A percentile compares a stretch with the other conserved stretches of the same genome.
Evolutionary conservation across 2,113 vertebrate species (phyloP).

Genomic region (Myocastor coypus): DNA sequence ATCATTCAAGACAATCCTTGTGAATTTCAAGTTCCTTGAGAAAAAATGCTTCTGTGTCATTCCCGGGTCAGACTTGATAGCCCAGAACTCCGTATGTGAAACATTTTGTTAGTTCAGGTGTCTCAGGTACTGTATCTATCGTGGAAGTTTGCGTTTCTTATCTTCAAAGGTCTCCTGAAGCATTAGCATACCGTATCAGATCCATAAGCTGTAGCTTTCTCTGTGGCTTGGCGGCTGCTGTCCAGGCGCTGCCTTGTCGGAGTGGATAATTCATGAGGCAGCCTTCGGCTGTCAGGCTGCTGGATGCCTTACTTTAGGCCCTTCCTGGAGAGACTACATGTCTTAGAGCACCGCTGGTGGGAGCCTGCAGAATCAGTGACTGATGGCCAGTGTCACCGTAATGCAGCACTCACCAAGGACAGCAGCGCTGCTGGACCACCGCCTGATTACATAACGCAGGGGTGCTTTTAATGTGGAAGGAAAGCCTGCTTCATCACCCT

Average conservation of each 20-base stretch:
- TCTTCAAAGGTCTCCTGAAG: slow-evolving; percentile 44
- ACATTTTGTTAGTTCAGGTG: slow-evolving; percentile 49
- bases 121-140: neutral
- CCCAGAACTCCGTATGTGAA: neutral
- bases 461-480: neutral
- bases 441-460: neutral
- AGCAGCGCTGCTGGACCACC: neutral
- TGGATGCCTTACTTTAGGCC: slow-evolving; percentile 54
- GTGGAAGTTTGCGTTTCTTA: neutral
- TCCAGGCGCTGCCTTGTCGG: neutral
- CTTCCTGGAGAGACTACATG: slow-evolving; percentile 71
- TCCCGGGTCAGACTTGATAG: slow-evolving; percentile 6
- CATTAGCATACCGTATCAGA: neutral
- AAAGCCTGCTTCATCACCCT: neutral
- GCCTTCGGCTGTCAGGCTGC: slow-evolving; percentile 57
- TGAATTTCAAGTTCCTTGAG: neutral
- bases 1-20: neutral
- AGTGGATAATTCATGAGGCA: slow-evolving; percentile 66
- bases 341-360: slow-evolving; percentile 44
- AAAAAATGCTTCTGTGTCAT: neutral
- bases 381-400: slow-evolving; percentile 66
- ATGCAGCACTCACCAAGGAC: neutral
- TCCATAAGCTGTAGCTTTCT: neutral
- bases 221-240: slow-evolving; percentile 1
- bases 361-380: slow-evolving; percentile 58